Base-by-base conservation (phyloP, 2,888 invertebrate genomes). In the Drosophila nigricruria region DNA sequence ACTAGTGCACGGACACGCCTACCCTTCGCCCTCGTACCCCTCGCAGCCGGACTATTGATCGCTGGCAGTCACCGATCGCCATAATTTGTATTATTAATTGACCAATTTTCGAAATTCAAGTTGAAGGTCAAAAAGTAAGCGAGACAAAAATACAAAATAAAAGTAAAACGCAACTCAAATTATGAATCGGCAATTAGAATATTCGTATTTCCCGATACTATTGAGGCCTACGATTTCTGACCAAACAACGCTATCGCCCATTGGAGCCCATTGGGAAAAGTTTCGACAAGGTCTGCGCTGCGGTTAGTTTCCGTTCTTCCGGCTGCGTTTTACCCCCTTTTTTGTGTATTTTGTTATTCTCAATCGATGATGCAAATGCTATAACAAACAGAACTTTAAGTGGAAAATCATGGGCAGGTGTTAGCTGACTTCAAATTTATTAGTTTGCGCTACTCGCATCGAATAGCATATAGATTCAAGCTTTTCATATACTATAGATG, bases 81-180 rank as follows among this genome's bases (percentile, higher is more conserved):
- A 77, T 89, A 88, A 84, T 84, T 81, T 88, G 85, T 66, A 68
- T 79, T 88, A 89, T 84, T 84, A 84, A 84, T 89, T 84, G 84
- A 68, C 85, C 90, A 86, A 81, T 86, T 86, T 90, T 86, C 73
- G 30, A 73, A 82, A 88, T 88, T 86, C 89, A 86, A 86, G 86
- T 86, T 90, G 90, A 86, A 90, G 86, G 86, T 69, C 81, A 70
- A 70, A 78, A 76, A 82, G 76, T 79, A 79, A 82, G 43, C 73
- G 74, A 60, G 23, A 64, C 59, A 64, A 20, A 58, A 50, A 66
- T 34, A 5, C 5, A 47, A 45, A 56, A 42, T 50, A 65, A 45
- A 63, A 34, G 43, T 57, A 36, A 60, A 72, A 66, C 53, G 57
- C 32, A 65, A 52, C 45, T 54, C 56, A 67, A 84, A 77, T 75